Conservation (phyloP, 2,888 invertebrate genomes). For the Drosophila histrio region DNA sequence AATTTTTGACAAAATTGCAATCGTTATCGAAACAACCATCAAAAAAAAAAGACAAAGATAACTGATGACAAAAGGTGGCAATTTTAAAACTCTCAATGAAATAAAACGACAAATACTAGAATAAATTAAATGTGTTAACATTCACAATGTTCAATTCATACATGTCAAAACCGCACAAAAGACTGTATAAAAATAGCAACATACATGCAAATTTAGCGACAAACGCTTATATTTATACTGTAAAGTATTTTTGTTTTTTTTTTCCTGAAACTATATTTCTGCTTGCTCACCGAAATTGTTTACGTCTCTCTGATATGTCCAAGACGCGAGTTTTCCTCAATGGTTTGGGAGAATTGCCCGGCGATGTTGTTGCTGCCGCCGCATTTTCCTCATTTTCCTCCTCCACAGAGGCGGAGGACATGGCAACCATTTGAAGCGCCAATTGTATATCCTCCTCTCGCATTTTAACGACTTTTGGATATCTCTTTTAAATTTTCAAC, state of each 20-base stretch:
- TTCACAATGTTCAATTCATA: slow-evolving; percentile 15
- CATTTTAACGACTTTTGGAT: too few relatives aligned
- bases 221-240: slow-evolving; percentile 9
- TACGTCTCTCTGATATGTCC: slow-evolving; percentile 88
- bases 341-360: slow-evolving; percentile 87
- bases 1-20: neutral
- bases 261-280: neutral
- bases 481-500: too few relatives aligned
- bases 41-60: neutral
- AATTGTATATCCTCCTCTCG: slow-evolving; percentile 85
- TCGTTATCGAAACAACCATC: slow-evolving; percentile 7
- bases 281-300: slow-evolving; percentile 88
- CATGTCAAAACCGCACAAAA: slow-evolving; percentile 16
- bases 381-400: slow-evolving; percentile 34
- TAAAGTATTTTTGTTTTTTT: slow-evolving; percentile 19
- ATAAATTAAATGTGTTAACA: slow-evolving; percentile 17
- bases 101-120: slow-evolving; percentile 6
- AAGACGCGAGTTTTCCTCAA: slow-evolving; percentile 87
- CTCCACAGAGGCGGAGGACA: slow-evolving; percentile 66
- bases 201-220: slow-evolving; percentile 15
- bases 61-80: slow-evolving; percentile 5
- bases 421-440: slow-evolving; percentile 88
- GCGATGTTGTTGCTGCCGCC: slow-evolving; percentile 79
- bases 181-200: slow-evolving; percentile 24
- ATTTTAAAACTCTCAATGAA: slow-evolving; percentile 1